A percentile compares a stretch with the other conserved stretches of the same genome.
phyloP scores from a whole-genome alignment of 92 coral and sea anemone species.

The Zoanthus solanderi region DNA sequence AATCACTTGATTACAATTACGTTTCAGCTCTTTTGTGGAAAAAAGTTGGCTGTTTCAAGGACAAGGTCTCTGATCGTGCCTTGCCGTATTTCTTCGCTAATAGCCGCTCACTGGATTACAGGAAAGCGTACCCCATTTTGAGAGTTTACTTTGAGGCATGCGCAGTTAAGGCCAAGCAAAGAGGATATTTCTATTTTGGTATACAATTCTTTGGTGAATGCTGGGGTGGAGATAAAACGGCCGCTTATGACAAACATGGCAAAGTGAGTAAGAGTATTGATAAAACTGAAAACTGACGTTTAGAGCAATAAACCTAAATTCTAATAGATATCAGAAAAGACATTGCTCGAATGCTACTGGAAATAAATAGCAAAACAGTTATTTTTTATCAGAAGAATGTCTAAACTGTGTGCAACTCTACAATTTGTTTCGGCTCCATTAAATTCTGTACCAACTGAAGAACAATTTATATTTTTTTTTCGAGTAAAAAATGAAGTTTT shows the following conservation, averaged over 20 bases:
- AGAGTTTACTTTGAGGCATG: conserved; percentile 30
- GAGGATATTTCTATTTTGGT: conserved; percentile 34
- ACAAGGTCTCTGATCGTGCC: conserved; percentile 15
- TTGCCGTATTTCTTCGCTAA: background rate
- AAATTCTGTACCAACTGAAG: too few species aligned
- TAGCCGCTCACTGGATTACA: conserved; percentile 15
- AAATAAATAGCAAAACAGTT: too few species aligned
- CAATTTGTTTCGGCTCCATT: too few species aligned
- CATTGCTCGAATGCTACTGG: background rate
- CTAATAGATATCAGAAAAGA: background rate
- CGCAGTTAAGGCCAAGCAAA: conserved; percentile 5
- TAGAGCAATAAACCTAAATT: background rate
- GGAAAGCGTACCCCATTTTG: conserved; percentile 16
- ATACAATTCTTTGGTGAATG: conserved; percentile 43
- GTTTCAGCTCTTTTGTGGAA: conserved; percentile 27
- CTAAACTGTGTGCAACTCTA: too few species aligned
- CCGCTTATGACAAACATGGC: background rate
- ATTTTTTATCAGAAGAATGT: too few species aligned
- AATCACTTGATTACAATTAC: background rate
- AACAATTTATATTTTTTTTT: too few species aligned
- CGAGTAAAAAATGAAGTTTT: too few species aligned
- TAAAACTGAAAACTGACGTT: background rate
- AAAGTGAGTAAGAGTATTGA: background rate
- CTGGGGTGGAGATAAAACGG: conserved; percentile 26
- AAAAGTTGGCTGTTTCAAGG: conserved; percentile 40